Percentiles rank a stretch among this genome's conserved stretches.
Evolutionary conservation across 2,113 vertebrate species (phyloP).

Genomic region (Trichomycterus rosablanca): DNA sequence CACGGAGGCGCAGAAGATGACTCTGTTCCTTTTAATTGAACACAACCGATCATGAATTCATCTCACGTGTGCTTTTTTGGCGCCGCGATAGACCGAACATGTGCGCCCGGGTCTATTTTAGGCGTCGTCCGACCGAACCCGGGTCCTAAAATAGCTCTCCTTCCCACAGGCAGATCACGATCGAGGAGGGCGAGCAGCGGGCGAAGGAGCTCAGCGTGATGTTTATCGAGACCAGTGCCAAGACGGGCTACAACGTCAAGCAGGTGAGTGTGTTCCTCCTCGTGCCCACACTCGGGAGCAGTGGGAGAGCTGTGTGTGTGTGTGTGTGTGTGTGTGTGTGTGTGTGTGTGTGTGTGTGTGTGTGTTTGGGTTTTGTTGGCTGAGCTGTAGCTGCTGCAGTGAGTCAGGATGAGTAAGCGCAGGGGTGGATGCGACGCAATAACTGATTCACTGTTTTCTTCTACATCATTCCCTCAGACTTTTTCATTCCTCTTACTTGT

Average conservation of each 20-base stretch:
- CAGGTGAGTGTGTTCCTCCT: conserved; percentile 58
- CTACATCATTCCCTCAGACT: not conserved
- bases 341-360: not conserved
- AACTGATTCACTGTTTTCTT: conserved; percentile 6
- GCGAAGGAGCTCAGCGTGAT: conserved; percentile 90
- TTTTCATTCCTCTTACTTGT: not conserved
- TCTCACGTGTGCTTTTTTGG: too few relatives aligned
- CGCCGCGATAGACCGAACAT: too few relatives aligned
- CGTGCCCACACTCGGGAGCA: not conserved
- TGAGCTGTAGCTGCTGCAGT: conserved; percentile 27
- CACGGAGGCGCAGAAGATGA: too few relatives aligned
- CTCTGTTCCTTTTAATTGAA: too few relatives aligned
- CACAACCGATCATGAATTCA: too few relatives aligned
- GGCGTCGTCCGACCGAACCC: too few relatives aligned
- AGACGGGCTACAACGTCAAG: conserved; percentile 75
- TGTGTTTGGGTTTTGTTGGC: conserved; percentile 12
- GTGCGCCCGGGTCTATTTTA: too few relatives aligned
- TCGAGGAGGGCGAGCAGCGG: conserved; percentile 84
- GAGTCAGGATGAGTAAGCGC: conserved; percentile 37
- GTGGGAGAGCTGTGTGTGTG: not conserved
- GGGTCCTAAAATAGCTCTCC: not conserved
- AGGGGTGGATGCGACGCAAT: conserved; percentile 21
- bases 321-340: not conserved
- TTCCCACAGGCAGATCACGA: conserved; percentile 81
- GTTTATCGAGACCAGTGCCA: conserved; percentile 84